A percentile compares a stretch with the other conserved stretches of the same genome.
phyloP scores from a whole-genome alignment of 2,797 vertebrate genomes.

The Myripristis jacobus region DNA sequence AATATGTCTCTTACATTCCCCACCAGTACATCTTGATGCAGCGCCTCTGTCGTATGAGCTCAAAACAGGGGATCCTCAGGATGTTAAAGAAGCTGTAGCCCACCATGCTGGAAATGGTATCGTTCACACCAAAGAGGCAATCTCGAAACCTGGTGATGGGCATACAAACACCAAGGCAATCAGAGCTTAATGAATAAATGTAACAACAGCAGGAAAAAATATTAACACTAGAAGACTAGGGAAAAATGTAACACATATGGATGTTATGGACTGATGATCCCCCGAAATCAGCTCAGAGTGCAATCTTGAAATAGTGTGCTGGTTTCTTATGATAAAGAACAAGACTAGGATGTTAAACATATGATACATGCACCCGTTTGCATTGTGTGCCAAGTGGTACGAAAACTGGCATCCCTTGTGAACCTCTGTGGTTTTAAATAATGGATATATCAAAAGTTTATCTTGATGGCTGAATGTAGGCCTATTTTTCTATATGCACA shows the following conservation, averaged over 20 bases:
- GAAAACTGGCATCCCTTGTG: background rate
- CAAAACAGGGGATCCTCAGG: conserved; percentile 88
- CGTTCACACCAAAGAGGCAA: conserved; percentile 84
- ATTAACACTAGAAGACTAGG: background rate
- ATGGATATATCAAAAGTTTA: conserved; percentile 21
- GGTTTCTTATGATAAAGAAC: background rate
- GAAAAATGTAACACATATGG: background rate
- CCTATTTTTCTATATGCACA: background rate
- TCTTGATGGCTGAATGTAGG: conserved; percentile 13
- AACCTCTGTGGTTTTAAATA: conserved; percentile 6
- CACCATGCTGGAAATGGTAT: conserved; percentile 87
- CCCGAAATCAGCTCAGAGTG: background rate
- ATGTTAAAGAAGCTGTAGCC: conserved; percentile 91
- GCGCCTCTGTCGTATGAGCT: conserved; percentile 80
- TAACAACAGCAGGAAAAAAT: background rate
- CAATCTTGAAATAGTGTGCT: conserved; percentile 2
- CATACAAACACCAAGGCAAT: background rate
- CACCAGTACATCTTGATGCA: conserved; percentile 88
- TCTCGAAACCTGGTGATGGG: conserved; percentile 83
- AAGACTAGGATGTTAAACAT: background rate
- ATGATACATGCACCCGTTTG: conserved; percentile 20
- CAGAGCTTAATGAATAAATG: background rate
- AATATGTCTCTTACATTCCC: conserved; percentile 83
- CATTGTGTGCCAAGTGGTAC: conserved; percentile 13
- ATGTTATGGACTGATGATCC: background rate